Conservation (phyloP, 2,113 vertebrate genomes). For the Oreamnos americanus region DNA sequence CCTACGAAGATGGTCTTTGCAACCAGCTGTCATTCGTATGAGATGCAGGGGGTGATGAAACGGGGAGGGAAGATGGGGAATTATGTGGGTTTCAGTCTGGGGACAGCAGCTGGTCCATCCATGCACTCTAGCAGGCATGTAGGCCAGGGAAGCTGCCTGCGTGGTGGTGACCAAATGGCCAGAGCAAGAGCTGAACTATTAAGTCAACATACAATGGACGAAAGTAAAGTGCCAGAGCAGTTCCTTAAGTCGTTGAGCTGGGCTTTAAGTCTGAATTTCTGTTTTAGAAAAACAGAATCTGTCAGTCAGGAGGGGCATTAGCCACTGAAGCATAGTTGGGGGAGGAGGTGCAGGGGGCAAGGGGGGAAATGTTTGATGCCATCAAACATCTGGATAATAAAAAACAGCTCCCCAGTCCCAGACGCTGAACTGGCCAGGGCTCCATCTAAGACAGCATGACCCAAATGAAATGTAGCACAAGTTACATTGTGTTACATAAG, state of each 20-base stretch:
- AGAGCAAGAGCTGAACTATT: background rate
- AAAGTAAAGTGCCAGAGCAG: background rate
- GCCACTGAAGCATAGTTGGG: background rate
- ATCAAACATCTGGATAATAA: background rate
- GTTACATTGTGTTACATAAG: too few relatives aligned
- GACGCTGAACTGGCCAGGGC: background rate
- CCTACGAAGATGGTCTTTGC: background rate
- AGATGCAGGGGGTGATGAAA: background rate
- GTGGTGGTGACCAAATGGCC: background rate
- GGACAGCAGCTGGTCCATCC: too few relatives aligned
- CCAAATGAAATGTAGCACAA: background rate
- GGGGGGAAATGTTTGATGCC: background rate
- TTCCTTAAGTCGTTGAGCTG: background rate
- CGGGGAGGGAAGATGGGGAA: background rate
- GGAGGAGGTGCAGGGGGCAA: accelerated
- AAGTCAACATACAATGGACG: background rate
- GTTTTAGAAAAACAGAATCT: background rate
- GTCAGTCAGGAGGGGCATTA: background rate
- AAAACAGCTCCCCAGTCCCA: background rate
- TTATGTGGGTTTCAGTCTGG: background rate
- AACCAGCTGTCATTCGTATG: background rate
- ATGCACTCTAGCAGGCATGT: background rate
- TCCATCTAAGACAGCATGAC: background rate
- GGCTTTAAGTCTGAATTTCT: background rate
- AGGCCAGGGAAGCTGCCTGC: background rate